These are phyloP conservation scores for Xenentodon cancila DNA, from an alignment of 2,797 vertebrate genomes.

Conservation along the genomic window DNA sequence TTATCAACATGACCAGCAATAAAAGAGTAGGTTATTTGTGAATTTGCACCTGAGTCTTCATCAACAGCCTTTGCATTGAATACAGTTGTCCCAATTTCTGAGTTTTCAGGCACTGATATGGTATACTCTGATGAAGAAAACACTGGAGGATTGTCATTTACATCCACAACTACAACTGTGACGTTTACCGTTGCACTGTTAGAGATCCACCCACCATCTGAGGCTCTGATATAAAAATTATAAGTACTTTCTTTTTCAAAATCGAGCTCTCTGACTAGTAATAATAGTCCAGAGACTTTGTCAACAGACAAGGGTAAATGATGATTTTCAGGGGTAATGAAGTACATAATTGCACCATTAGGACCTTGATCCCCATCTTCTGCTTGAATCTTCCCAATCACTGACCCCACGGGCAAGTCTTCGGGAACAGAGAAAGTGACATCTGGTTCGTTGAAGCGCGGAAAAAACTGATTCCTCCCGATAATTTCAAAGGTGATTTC, in stretches of 20 bases:
- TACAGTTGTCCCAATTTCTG: constrained; percentile 66
- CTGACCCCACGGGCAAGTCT: constrained; percentile 77
- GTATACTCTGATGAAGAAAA: constrained; percentile 70
- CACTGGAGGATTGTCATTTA: constrained; percentile 82
- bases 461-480: constrained; percentile 73
- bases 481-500: constrained; percentile 76
- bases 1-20: constrained; percentile 72
- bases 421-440: constrained; percentile 77
- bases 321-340: constrained; percentile 51
- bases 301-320: constrained; percentile 73
- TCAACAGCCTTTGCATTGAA: constrained; percentile 71
- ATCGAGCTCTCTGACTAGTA: constrained; percentile 73
- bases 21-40: constrained; percentile 77
- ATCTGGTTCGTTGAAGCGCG: constrained; percentile 66
- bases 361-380: constrained; percentile 77
- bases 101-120: constrained; percentile 75
- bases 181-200: constrained; percentile 70
- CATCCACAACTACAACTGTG: constrained; percentile 76
- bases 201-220: constrained; percentile 77
- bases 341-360: constrained; percentile 77
- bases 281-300: constrained; percentile 75
- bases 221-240: constrained; percentile 67
- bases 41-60: constrained; percentile 75
- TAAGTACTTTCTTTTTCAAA: constrained; percentile 73
- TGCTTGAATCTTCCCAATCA: constrained; percentile 79